Evolutionary conservation across 2,113 vertebrate genomes (phyloP), one percentile per base, ranked within the genome.

Genomic region (Acrocephalus kingi): DNA sequence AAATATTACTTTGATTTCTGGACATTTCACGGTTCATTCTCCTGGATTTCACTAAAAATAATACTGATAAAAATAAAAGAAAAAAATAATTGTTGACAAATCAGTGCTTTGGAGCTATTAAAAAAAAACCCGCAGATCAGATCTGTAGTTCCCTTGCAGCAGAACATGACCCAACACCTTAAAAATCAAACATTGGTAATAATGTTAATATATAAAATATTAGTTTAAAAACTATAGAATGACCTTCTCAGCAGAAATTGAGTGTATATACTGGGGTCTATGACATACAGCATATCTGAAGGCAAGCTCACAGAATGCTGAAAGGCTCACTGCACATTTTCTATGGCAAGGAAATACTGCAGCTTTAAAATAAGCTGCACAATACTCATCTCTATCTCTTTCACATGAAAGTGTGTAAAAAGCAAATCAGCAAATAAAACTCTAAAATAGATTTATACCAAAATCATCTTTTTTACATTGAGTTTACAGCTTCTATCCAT

Each of bases 291-390:
- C 72, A 90, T 87, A 74, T 92, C 92, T 76, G 93, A 97, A 97
- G 96, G 95, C 97, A 97, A 97, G 97, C 97, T 97, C 97, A 95
- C 84, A 96, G 97, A 97, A 98, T 96, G 97, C 97, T 92, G 90
- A 96, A 94, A 98, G 98, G 98, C 98, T 99, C 98, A 99, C 98
- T 98, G 98, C 98, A 98, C 97, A 96, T 98, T 89, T 98, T 98
- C 98, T 97, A 98, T 98, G 98, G 98, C 97, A 98, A 98, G 98
- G 98, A 97, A 98, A 98, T 98, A 98, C 97, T 98, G 98, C 98
- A 99, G 99, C 99, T 99, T 99, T 98, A 99, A 98, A 98, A 99
- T 99, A 99, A 99, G 99, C 99, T 97, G 99, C 98, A 97, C 98
- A 97, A 97, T 96, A 98, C 97, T 97, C 97, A 95, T 97, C 96